Evolutionary conservation across 2,797 vertebrate genomes (phyloP).

Genomic region (Pachyuromys duprasi): DNA sequence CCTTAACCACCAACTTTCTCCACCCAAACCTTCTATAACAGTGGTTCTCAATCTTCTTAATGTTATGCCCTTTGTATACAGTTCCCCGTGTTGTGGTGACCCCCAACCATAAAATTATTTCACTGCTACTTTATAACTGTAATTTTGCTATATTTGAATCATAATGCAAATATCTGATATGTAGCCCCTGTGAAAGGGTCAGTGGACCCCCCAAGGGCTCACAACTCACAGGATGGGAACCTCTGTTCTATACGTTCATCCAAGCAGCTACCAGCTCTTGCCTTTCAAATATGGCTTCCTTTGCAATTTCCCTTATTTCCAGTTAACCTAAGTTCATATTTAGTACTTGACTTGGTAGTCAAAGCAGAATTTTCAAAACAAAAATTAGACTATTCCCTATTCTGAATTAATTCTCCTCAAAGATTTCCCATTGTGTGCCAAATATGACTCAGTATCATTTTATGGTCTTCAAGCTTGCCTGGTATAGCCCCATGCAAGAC

Average conservation of each 20-base stretch:
- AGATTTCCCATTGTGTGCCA: not conserved
- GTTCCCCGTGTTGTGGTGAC: not conserved
- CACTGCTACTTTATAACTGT: not conserved
- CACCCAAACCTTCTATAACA: not conserved
- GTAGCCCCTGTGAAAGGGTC: not conserved
- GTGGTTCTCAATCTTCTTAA: not conserved
- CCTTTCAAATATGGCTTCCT: not conserved
- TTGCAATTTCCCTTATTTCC: not conserved
- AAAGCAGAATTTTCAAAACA: conserved; percentile 33
- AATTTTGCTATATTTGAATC: not conserved
- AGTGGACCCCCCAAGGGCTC: not conserved
- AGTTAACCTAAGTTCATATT: not conserved
- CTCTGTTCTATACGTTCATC: not conserved
- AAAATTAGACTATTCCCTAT: not conserved
- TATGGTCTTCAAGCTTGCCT: not conserved
- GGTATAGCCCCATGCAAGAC: not conserved
- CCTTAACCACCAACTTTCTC: not conserved
- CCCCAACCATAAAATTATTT: not conserved
- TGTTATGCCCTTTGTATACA: not conserved
- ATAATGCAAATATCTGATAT: not conserved
- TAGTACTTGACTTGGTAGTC: not conserved
- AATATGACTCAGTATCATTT: not conserved
- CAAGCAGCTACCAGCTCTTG: not conserved
- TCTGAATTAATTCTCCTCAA: not conserved
- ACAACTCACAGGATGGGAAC: not conserved